Base-by-base conservation (phyloP, 64 coral and sea anemone genomes). In the Dendronephthya gigantea region DNA sequence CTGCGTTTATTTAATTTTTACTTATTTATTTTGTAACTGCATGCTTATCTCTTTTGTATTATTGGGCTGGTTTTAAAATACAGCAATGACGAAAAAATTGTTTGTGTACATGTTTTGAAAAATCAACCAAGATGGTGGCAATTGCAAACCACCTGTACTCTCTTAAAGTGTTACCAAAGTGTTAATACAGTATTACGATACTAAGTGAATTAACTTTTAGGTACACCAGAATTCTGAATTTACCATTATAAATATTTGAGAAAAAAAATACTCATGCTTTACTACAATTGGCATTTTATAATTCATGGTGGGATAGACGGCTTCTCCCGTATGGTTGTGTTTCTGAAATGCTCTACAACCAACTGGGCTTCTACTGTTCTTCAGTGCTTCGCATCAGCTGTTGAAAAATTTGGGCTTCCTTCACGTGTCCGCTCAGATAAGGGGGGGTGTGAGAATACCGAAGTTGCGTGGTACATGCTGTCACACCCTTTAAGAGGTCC, bases 331-430 rank as follows among this genome's bases (percentile, higher is more conserved):
- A 88, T 88, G 86, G 81, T 88, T 19, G 68, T 76, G 68, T 88
- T 30, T 82, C 86, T 88, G 28, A 29, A 74, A 19, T 88, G 86
- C 81, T 39, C 66, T 49, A 88, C 69, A 79, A 88, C 75, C 70
- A 88, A 88, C 72, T 79, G 86, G 49, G 86, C 86, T 88, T 11
- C 69, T 9, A 88, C 86, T 49, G 86, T 88, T 68, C 41, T 88
- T 16, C 32, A 43, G 28, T 69, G 75, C 38, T 88, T 88, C 22
- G 38, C 75, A 12, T 17, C 43, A 32, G 87, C 87, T 35, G 13
- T 82, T 4, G 45, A 38, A 28, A 82, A 51, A 35, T 82, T 51
- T 81, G 87, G 87, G 34, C 81, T 82, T 35, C 87, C 87, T n/a
- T 88, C 87, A 39, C 74, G 79, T 59, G 81, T 88, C 12, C 48